phyloP scores from a whole-genome alignment of 2,888 invertebrate species.

The Drosophila pseudotakahashii region DNA sequence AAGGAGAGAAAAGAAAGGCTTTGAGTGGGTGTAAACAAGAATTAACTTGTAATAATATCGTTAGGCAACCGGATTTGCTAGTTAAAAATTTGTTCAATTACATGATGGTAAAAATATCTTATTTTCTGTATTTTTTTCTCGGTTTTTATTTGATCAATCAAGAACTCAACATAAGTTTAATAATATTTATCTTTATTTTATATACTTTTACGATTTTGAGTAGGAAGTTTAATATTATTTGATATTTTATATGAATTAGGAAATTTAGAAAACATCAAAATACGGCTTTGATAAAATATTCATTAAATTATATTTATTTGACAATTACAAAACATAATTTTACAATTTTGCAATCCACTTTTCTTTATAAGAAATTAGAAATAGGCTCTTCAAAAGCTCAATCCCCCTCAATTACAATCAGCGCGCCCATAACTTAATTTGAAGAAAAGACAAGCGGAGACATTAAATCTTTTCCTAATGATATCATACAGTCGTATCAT shows the following conservation, averaged over 20 bases:
- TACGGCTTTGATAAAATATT: no score
- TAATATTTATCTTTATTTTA: no score
- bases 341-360: background rate
- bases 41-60: background rate
- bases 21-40: background rate
- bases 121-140: no score
- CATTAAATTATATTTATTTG: background rate
- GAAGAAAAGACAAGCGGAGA: constrained; percentile 14
- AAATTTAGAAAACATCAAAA: no score
- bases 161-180: no score
- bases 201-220: no score
- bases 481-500: constrained; percentile 60
- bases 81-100: background rate
- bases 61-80: background rate
- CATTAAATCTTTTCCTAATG: constrained; percentile 69
- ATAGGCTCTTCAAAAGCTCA: background rate
- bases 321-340: no score
- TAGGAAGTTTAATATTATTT: no score
- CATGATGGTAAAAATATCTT: no score
- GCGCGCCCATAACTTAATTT: constrained; percentile 32
- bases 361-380: background rate
- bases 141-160: no score
- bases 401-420: background rate
- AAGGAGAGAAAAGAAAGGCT: constrained; percentile 1
- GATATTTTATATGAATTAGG: no score